Evolutionary conservation across 2,113 vertebrate genomes (phyloP), one percentile per base, ranked within the genome.

Genomic region (Garra rufa): DNA sequence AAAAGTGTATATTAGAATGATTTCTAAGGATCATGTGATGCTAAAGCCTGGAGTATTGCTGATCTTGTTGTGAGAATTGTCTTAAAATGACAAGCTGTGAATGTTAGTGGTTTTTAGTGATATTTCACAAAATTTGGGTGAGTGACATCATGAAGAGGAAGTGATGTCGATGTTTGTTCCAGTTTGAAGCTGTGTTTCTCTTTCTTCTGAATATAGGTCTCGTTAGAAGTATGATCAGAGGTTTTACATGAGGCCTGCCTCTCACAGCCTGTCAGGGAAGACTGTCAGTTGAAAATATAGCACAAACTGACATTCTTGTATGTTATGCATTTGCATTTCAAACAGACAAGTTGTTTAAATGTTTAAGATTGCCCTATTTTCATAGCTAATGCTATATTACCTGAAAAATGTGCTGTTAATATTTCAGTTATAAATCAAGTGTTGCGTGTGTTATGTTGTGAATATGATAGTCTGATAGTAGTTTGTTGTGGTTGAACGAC

Each of bases 171-270:
- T 67, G 57, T 48, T 11, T 77, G 41, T 34, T 70, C 50, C 48
- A 59, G 28, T 57, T 61, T 61, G 67, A 11, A 19, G 26, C 50
- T 19, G 50, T 44, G 44, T 59, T 41, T 80, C 1, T 81, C n/a
- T 50, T 83, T 41, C 1, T 76, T 34, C 85, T 28, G 43, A 78
- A 78, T 86, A 52, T 83, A 69, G 81, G 80, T 71, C 73, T 78
- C 26, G 28, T 71, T 78, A 83, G 74, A 83, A 61, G 73, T 63
- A 65, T 50, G 74, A 61, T 86, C 85, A 78, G 48, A 69, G 74
- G 41, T 61, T 57, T 76, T 79, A 24, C 83, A 79, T 6, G 48
- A 84, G 24, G 46, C 63, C 75, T 78, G 63, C 63, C 46, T 79
- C 63, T 79, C 50, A 13, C 24, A 71, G 65, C 6, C 48, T 10